A percentile compares a stretch with the other conserved stretches of the same genome.
Evolutionary conservation across 2,797 vertebrate species (phyloP).

Genomic region (Streptopelia turtur): DNA sequence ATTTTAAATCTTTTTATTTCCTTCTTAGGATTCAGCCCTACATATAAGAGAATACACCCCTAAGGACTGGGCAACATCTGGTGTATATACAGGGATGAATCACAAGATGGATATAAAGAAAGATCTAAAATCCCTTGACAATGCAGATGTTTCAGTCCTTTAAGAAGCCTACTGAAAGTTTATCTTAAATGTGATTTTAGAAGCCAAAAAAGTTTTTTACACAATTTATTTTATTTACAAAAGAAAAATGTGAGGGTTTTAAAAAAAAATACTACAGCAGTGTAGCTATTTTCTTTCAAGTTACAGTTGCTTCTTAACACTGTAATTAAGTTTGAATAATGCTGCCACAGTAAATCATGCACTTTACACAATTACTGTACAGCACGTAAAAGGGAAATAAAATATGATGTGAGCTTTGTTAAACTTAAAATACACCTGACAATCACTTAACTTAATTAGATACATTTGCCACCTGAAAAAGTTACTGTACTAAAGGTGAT

Average conservation of each 20-base stretch:
- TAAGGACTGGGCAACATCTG: slow-evolving; percentile 63
- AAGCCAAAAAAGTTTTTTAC: slow-evolving; percentile 70
- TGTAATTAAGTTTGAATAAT: slow-evolving; percentile 83
- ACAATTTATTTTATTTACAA: slow-evolving; percentile 74
- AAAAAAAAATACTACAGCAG: not conserved
- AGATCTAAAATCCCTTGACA: slow-evolving; percentile 70
- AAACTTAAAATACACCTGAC: slow-evolving; percentile 79
- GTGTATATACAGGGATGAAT: slow-evolving; percentile 51
- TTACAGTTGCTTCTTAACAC: slow-evolving; percentile 78
- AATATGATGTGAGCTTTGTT: slow-evolving; percentile 78
- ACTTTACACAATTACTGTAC: slow-evolving; percentile 77
- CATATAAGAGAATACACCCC: slow-evolving; percentile 46
- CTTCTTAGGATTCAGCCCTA: slow-evolving; percentile 45
- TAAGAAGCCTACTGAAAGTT: slow-evolving; percentile 73
- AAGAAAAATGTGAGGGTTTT: slow-evolving; percentile 14
- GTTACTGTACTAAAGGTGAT: slow-evolving; percentile 52
- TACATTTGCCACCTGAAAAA: slow-evolving; percentile 65
- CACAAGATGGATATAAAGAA: slow-evolving; percentile 65
- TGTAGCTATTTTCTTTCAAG: slow-evolving; percentile 77
- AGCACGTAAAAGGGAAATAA: slow-evolving; percentile 69
- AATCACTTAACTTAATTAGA: slow-evolving; percentile 80
- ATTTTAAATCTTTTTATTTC: slow-evolving; percentile 55
- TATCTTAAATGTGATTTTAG: slow-evolving; percentile 76
- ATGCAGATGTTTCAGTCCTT: slow-evolving; percentile 61
- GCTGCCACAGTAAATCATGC: slow-evolving; percentile 79